Base-by-base conservation (phyloP, 2,797 vertebrate species). In the Chaenodraco wilsoni region DNA sequence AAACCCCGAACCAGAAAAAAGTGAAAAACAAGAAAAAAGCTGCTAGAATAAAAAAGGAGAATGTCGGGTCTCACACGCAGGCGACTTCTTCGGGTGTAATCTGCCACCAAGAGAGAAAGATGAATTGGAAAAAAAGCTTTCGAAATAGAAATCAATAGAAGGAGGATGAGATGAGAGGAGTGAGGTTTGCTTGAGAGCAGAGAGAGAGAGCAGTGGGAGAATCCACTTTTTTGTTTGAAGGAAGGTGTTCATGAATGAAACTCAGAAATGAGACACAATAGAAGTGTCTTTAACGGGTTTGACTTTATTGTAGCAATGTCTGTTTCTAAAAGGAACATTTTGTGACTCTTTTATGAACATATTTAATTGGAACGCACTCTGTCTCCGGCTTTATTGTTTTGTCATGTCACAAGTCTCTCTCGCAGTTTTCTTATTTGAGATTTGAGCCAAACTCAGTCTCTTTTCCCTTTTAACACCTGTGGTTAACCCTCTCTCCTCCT, bases 401-500 rank as follows among this genome's bases (percentile, higher is more conserved):
- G 64, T 69, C 19, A 46, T 46, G 12, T 70, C 60, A 72, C 10
- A 17, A 46, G 31, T 54, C 79, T 71, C 65, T 14, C 77, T 65
- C 62, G 55, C 54, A 44, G 21, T 48, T 56, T 50, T 62, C 21
- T 21, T 54, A 6, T 67, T 63, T 72, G 3, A 58, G 46, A 6
- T 67, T 63, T 72, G 3, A 58, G 46, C 55, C 50, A 64, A 63
- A 65, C 12, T 16, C 15, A 23, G 62, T 52, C 23, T 17, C 52
- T 67, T 23, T 52, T 15, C 57, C n/a, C 37, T 58, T 17, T 44
- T 57, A 54, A 58, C 6, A 70, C 50, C 19, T 56, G 55, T 60
- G 27, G 72, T 48, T 61, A 3, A 45, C 46, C 12, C 17, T 57
- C 31, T 19, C 17, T 60, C 21, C 17, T 52, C 11, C 23, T 67